Conservation (phyloP, 1,140 invertebrate species). For the Drosophila obscura region DNA sequence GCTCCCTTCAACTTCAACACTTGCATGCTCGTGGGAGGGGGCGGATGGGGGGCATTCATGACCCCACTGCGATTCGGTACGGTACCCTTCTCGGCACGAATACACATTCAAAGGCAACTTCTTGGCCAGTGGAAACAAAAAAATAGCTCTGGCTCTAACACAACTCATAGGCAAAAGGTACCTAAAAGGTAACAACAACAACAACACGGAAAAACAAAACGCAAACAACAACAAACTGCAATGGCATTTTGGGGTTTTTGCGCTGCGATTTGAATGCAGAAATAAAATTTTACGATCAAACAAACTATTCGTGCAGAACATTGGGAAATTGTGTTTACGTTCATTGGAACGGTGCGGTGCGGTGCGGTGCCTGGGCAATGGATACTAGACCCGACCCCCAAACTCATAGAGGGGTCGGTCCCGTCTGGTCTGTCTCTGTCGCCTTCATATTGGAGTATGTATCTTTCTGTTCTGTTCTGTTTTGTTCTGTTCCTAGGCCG, state of each 20-base stretch:
- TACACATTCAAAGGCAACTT: constrained; percentile 10
- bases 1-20: not conserved
- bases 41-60: constrained; percentile 15
- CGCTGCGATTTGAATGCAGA: constrained; percentile 74
- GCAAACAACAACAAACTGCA: constrained; percentile 40
- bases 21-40: not conserved
- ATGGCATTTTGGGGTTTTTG: constrained; percentile 45
- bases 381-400: constrained; percentile 5
- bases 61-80: constrained; percentile 45
- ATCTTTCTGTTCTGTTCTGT: not conserved
- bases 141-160: constrained; percentile 2
- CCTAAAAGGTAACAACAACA: not conserved
- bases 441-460: too few species aligned
- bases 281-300: constrained; percentile 82
- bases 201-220: constrained; percentile 7
- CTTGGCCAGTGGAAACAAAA: constrained; percentile 26
- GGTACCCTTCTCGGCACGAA: constrained; percentile 31
- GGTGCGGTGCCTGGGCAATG: constrained; percentile 11
- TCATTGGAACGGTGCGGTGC: constrained; percentile 42
- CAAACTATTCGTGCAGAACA: constrained; percentile 81
- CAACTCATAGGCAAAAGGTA: constrained; percentile 4
- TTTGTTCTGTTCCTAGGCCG: not conserved
- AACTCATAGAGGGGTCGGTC: not conserved
- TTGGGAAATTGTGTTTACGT: constrained; percentile 78
- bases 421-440: too few species aligned